A percentile compares a stretch with the other conserved stretches of the same genome.
Evolutionary conservation across 2,888 invertebrate genomes (phyloP).

Genomic region (Lacanobia wlatinum): DNA sequence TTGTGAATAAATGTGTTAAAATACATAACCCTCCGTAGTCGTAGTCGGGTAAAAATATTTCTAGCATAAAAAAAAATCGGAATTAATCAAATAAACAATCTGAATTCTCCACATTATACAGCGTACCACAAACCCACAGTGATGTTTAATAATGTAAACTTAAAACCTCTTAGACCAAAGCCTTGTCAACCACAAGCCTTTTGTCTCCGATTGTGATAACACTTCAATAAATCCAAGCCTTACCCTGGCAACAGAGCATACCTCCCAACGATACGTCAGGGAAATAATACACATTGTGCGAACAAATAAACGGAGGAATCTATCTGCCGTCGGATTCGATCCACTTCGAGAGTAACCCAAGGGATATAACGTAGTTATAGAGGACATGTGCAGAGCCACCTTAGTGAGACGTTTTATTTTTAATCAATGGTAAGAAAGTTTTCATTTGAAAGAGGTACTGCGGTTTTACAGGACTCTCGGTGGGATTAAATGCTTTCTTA

Average conservation of each 20-base stretch:
- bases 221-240: constrained; percentile 4
- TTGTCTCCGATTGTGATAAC: constrained; percentile 6
- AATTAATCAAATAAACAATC: too few relatives aligned
- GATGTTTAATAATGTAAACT: neutral
- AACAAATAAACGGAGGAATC: constrained; percentile 47
- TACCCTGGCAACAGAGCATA: neutral
- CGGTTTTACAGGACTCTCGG: constrained; percentile 5
- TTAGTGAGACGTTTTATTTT: constrained; percentile 54
- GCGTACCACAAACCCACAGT: neutral
- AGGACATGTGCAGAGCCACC: constrained; percentile 46
- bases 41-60: too few relatives aligned
- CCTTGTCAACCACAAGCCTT: neutral
- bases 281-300: constrained; percentile 56
- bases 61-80: too few relatives aligned
- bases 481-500: constrained; percentile 27
- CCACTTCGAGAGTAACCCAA: constrained; percentile 35
- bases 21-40: too few relatives aligned
- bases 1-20: too few relatives aligned
- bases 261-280: constrained; percentile 40
- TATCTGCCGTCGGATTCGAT: constrained; percentile 47
- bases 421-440: constrained; percentile 53
- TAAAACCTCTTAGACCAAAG: neutral
- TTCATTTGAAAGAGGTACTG: constrained; percentile 39
- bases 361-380: constrained; percentile 52
- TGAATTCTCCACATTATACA: too few relatives aligned